A percentile compares a stretch with the other conserved stretches of the same genome.
Evolutionary conservation across 2,113 vertebrate species (phyloP).

Genomic region (Paradoxurus hermaphroditus): DNA sequence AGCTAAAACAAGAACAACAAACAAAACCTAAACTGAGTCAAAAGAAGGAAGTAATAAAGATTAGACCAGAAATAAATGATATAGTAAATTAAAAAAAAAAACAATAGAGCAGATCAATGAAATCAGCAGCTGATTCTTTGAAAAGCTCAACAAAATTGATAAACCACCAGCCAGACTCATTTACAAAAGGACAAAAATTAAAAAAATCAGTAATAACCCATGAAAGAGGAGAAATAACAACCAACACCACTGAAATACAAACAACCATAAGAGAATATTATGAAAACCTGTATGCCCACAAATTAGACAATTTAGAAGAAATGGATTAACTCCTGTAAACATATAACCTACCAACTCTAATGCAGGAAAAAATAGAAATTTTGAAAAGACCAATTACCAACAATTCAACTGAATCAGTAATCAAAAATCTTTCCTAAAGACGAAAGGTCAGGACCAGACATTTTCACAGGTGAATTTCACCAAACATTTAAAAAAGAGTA

Average conservation of each 20-base stretch:
- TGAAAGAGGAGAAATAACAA: not conserved
- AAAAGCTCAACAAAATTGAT: not conserved
- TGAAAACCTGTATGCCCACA: not conserved
- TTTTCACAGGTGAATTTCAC: not conserved
- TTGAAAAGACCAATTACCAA: not conserved
- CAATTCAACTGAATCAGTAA: not conserved
- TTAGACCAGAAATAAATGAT: not conserved
- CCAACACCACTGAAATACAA: not conserved
- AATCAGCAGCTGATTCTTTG: not conserved
- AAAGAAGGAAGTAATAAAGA: not conserved
- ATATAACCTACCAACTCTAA: not conserved
- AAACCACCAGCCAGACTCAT: not conserved
- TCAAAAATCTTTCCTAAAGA: not conserved
- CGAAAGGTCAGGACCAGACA: not conserved
- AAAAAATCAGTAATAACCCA: not conserved
- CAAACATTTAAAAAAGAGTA: not conserved
- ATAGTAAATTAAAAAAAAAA: not conserved
- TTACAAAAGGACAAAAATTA: not conserved
- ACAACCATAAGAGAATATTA: not conserved
- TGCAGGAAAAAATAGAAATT: not conserved
- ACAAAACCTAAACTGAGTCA: not conserved
- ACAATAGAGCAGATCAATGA: not conserved
- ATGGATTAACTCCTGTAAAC: not conserved
- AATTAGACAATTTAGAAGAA: not conserved
- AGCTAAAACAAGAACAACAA: not conserved